Percentiles rank a stretch among this genome's conserved stretches.
These are phyloP conservation scores for Enteromius afrohamiltoni DNA, from an alignment of 2,797 vertebrate species.

Conservation along the genomic window DNA sequence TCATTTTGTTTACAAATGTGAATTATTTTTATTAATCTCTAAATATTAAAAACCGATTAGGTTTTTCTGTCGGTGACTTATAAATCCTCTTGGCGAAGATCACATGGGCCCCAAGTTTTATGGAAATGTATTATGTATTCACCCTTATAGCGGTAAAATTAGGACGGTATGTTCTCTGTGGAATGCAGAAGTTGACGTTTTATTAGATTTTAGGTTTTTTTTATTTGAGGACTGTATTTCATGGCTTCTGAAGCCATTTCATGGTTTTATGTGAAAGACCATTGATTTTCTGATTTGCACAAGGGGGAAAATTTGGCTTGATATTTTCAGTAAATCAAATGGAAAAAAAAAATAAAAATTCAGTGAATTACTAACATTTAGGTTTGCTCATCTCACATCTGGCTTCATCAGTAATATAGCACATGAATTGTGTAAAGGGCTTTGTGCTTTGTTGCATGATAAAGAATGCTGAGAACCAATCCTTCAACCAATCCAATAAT, in stretches of 20 bases:
- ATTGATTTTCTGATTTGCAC: background rate
- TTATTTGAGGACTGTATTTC: background rate
- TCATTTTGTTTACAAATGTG: constrained; percentile 35
- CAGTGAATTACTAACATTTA: background rate
- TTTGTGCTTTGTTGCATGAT: background rate
- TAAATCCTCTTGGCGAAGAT: background rate
- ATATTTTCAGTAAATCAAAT: background rate
- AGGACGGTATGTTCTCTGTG: background rate
- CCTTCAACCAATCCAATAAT: background rate
- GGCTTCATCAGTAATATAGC: background rate
- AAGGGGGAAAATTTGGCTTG: background rate
- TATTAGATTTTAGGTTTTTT: background rate
- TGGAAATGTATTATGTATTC: background rate
- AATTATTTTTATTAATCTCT: constrained; percentile 39
- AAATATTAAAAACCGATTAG: constrained; percentile 12
- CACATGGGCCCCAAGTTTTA: background rate
- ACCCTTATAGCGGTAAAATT: background rate
- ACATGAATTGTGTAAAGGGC: background rate
- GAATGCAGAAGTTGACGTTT: background rate
- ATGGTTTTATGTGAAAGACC: background rate
- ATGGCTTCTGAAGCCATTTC: background rate
- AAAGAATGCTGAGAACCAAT: background rate
- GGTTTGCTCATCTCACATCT: background rate
- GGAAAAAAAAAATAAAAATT: background rate
- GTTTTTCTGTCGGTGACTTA: background rate